A percentile compares a stretch with the other conserved stretches of the same genome.
These are phyloP conservation scores for Grantiella picta DNA, from an alignment of 2,113 vertebrate genomes.

Conservation along the genomic window DNA sequence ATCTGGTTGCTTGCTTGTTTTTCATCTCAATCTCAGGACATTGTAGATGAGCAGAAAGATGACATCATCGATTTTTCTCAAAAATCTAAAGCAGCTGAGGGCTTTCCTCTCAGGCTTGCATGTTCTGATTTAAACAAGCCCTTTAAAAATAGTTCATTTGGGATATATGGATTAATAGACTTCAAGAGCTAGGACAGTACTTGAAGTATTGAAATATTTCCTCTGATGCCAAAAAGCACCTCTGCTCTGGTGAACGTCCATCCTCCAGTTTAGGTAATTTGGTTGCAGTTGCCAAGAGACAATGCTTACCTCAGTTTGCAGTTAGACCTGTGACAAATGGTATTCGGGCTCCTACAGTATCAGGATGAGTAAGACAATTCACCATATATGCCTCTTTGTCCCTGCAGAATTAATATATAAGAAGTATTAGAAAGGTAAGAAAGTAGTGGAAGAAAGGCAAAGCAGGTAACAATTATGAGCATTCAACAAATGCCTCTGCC, in stretches of 20 bases:
- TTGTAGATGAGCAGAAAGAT: not conserved
- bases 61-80: not conserved
- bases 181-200: not conserved
- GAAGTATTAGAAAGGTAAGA: not conserved
- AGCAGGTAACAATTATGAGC: not conserved
- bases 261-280: not conserved
- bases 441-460: not conserved
- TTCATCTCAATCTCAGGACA: not conserved
- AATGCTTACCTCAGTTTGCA: not conserved
- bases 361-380: not conserved
- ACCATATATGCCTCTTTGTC: not conserved
- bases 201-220: not conserved
- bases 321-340: not conserved
- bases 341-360: not conserved
- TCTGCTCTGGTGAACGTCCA: not conserved
- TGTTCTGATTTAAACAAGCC: not conserved
- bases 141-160: not conserved
- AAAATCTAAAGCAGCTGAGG: not conserved
- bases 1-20: not conserved
- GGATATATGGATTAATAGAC: not conserved
- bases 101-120: not conserved
- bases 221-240: not conserved
- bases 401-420: not conserved
- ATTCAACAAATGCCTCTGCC: not conserved
- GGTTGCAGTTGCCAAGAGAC: not conserved